Evolutionary conservation across 2,797 vertebrate genomes (phyloP), one percentile per base, ranked within the genome.

Genomic region (Onychomys torridus): DNA sequence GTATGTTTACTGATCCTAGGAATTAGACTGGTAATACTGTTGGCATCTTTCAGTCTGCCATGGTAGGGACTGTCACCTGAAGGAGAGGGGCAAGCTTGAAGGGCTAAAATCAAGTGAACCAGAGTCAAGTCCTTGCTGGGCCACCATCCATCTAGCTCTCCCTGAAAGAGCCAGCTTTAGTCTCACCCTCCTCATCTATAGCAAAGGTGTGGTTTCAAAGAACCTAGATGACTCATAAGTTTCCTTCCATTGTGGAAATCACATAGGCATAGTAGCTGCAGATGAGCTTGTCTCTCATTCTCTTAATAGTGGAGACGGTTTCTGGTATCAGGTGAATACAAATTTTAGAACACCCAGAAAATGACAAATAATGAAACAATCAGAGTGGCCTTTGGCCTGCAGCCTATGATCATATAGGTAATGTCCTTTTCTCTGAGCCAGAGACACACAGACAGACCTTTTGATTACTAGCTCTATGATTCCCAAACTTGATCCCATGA

Each of bases 171-270:
- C 29, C 21, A 67, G 2, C 32, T 91, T 65, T 37, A 93, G 63
- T 40, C 12, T 90, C 27, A 91, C 2, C 81, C 61, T 92, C 63
- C 32, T 93, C 25, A 40, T 89, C 61, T 95, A 59, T 63, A 86
- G 88, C 76, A 84, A 25, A 21, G 12, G 29, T 90, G 23, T 57
- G 46, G 0, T 14, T 43, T 79, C 69, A 87, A 91, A 71, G 40
- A 79, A 91, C 78, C 77, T 10, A 78, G 43, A 86, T 34, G 40
- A 83, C 49, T 59, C 34, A 13, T 37, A 65, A 79, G 34, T 32
- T 46, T 75, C 52, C 55, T 97, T 96, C 89, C 21, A 65, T 11
- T 55, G 83, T 93, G 57, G 84, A 87, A 92, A 77, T 89, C 67
- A 11, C 67, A 55, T 37, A 95, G 55, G 14, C 27, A 32, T 37